Evolutionary conservation across 2,797 vertebrate genomes (phyloP), one percentile per base, ranked within the genome.

Genomic region (Chelon auratus): DNA sequence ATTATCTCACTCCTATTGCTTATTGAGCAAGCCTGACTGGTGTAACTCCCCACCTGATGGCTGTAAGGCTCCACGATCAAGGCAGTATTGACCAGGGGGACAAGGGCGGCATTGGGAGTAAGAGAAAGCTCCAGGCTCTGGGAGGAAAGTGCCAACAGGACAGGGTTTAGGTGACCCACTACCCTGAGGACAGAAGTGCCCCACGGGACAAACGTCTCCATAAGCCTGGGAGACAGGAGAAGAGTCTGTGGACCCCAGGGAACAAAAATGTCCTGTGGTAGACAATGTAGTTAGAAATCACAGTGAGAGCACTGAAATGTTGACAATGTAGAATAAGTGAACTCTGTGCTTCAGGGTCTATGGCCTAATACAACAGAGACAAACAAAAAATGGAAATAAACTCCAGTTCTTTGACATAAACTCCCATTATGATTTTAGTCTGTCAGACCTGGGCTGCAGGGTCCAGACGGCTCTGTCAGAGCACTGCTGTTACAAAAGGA

Each of bases 131-230:
- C 96, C 95, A 37, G 83, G 22, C 22, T 89, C 75, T 1, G 90
- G 37, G 17, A 96, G 96, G 77, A 95, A 95, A 75, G 93, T 95
- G 1, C 97, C 97, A 5, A 89, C 87, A 52, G 94, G 95, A 75
- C 97, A 99, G 5, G 96, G 95, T 53, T 93, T 60, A 0, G 97
- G 96, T 26, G 90, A 87, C 10, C 85, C 82, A 1, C 92, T 95
- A 26, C 96, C 95, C 17, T 59, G 58, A 24, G 96, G 97, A 68
- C 97, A 99, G 87, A 95, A 97, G 88, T 96, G 93, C 8, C 97
- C 97, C 20, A 67, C 48, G 0, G 96, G 96, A 75, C 97, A 99
- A 81, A 97, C 88, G 67, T 96, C 96, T 84, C 97, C 98, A 65
- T 90, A 91, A 51, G 59, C 54, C 84, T 88, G 79, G 65, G 92